Evolutionary conservation across 2,888 invertebrate species (phyloP).

Genomic region (Chymomyza fuscimana): DNA sequence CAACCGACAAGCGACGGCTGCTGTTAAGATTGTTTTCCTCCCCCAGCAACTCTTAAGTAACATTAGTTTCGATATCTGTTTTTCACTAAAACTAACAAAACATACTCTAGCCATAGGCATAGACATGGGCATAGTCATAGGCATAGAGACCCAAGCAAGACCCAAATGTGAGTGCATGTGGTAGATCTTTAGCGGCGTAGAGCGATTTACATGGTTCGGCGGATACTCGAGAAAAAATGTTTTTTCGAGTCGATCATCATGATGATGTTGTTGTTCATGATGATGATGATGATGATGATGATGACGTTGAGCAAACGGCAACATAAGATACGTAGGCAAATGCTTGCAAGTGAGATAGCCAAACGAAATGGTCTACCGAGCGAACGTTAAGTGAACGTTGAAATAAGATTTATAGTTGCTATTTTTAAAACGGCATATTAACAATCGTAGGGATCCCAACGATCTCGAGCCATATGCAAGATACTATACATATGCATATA

Average conservation of each 20-base stretch:
- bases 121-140: constrained; percentile 17
- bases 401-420: constrained; percentile 71
- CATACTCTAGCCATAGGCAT: constrained; percentile 21
- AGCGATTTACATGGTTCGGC: constrained; percentile 46
- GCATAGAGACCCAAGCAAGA: constrained; percentile 40
- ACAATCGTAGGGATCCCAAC: constrained; percentile 55
- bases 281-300: no score
- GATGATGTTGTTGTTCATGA: neutral
- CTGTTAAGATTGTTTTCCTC: constrained; percentile 43
- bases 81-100: constrained; percentile 18
- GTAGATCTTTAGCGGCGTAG: constrained; percentile 27
- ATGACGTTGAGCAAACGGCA: no score
- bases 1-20: constrained; percentile 8
- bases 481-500: neutral
- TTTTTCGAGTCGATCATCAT: neutral
- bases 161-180: constrained; percentile 52
- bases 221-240: constrained; percentile 11
- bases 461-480: neutral
- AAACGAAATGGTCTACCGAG: neutral
- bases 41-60: constrained; percentile 54
- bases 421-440: constrained; percentile 70
- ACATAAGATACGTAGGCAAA: neutral
- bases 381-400: constrained; percentile 42
- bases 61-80: constrained; percentile 55
- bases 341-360: neutral